phyloP scores from a whole-genome alignment of 2,113 vertebrate species.

The Anhinga anhinga region DNA sequence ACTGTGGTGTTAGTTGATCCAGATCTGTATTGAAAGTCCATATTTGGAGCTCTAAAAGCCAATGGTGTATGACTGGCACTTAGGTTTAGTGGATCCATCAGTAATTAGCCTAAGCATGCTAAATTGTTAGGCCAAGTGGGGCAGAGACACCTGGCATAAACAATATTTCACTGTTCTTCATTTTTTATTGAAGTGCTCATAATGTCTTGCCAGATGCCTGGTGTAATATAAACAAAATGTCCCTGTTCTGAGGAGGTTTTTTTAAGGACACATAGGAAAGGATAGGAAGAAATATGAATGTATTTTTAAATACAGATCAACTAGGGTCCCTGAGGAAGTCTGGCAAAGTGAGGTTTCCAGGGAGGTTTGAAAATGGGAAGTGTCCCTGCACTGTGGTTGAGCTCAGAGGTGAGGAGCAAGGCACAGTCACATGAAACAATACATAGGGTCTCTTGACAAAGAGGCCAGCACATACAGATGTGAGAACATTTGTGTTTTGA shows the following conservation, averaged over 20 bases:
- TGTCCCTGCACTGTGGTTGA: rapidly evolving
- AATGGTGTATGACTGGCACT: rapidly evolving
- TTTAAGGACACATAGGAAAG: not conserved
- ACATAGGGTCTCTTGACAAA: not conserved
- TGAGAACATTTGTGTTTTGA: not conserved
- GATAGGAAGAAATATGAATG: not conserved
- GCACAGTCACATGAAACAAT: not conserved
- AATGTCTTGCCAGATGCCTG: not conserved
- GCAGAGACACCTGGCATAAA: not conserved
- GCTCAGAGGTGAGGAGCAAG: not conserved
- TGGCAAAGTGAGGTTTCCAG: not conserved
- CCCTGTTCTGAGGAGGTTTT: not conserved
- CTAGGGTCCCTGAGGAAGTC: not conserved
- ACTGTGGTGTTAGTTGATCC: not conserved
- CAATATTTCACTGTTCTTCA: not conserved
- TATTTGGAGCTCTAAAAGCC: not conserved
- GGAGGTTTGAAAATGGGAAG: not conserved
- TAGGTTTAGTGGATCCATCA: not conserved
- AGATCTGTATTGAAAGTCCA: not conserved
- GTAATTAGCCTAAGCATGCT: not conserved
- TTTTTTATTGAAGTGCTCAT: not conserved
- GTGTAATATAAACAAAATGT: not conserved
- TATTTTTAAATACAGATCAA: not conserved
- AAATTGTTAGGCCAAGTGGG: not conserved
- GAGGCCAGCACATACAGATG: not conserved